These are phyloP conservation scores for Erebia aethiops DNA, from an alignment of 2,888 invertebrate genomes.

Conservation along the genomic window DNA sequence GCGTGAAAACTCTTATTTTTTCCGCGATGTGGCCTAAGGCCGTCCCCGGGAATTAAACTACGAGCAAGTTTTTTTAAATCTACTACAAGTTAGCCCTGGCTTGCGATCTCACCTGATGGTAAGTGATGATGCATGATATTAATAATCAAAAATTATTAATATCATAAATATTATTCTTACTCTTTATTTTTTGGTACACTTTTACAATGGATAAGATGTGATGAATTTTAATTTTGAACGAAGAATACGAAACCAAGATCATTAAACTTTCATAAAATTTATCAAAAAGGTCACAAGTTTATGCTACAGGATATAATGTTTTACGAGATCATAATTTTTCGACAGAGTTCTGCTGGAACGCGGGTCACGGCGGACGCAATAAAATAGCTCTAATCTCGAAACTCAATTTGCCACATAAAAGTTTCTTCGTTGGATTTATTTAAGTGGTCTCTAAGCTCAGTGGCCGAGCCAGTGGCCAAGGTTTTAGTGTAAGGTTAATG, in stretches of 20 bases:
- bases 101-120: no score
- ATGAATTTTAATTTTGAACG: background rate
- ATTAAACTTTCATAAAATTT: conserved; percentile 1
- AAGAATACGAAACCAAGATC: background rate
- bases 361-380: conserved; percentile 10
- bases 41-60: no score
- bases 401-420: conserved; percentile 23
- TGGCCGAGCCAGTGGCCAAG: no score
- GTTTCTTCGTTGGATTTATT: conserved; percentile 24
- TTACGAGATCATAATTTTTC: conserved; percentile 11
- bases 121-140: no score
- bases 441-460: conserved; percentile 24
- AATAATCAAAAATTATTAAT: no score
- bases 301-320: background rate
- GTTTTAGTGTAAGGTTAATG: no score
- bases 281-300: background rate
- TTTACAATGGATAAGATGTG: background rate
- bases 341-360: background rate
- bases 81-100: no score
- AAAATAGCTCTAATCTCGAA: conserved; percentile 20
- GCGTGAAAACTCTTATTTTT: no score
- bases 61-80: no score
- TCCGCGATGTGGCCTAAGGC: no score
- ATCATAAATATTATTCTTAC: no score
- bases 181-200: no score